These are phyloP conservation scores for Hydropsyche tenuis DNA, from an alignment of 1,140 invertebrate genomes.

Conservation along the genomic window DNA sequence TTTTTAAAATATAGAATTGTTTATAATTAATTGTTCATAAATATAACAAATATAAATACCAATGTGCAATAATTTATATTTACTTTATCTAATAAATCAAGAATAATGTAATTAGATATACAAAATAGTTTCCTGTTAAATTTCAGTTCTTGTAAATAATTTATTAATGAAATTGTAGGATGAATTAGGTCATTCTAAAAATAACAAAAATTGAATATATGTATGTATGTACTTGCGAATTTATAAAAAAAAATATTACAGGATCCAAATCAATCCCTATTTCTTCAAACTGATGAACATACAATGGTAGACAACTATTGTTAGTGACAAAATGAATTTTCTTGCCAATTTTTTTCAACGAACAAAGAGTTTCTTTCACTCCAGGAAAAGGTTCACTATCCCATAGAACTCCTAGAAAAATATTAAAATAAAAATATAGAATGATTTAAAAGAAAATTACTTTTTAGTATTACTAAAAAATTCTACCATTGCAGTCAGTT, in stretches of 20 bases:
- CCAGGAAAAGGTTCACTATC: constrained; percentile 48
- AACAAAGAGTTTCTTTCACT: constrained; percentile 45
- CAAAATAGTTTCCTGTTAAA: constrained; percentile 59
- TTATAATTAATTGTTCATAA: not conserved
- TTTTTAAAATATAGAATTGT: not conserved
- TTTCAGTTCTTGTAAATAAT: constrained; percentile 58
- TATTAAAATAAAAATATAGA: not conserved
- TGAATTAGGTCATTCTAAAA: constrained; percentile 57
- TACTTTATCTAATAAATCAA: constrained; percentile 49
- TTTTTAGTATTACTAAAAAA: too few relatives aligned
- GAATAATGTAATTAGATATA: constrained; percentile 51
- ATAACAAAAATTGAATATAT: not conserved
- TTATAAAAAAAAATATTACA: constrained; percentile 28
- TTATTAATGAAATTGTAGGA: constrained; percentile 55
- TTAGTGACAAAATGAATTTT: constrained; percentile 52
- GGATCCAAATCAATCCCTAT: constrained; percentile 35
- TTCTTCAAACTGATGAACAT: constrained; percentile 38
- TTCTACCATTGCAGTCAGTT: constrained; percentile 52
- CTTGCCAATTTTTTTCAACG: constrained; percentile 51
- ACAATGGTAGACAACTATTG: constrained; percentile 46
- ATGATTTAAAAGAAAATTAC: constrained; percentile 1
- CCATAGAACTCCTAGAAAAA: constrained; percentile 51
- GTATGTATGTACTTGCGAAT: not conserved
- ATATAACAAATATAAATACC: constrained; percentile 45
- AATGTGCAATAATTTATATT: constrained; percentile 53